Conservation (phyloP, 2,888 invertebrate genomes). For the Harpagoxenus sublaevis region DNA sequence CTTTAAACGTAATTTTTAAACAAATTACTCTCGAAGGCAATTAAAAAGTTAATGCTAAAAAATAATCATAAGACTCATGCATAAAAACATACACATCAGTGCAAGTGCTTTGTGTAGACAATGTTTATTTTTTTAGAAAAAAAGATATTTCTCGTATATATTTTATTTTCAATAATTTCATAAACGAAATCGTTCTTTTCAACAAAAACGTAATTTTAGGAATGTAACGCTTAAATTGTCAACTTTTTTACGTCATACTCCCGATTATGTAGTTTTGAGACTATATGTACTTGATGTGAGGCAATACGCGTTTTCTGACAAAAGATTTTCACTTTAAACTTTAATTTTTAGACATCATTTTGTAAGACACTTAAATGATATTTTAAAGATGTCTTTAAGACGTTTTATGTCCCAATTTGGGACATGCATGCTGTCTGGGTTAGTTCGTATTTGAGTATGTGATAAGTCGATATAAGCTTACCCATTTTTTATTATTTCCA, state of each 20-base stretch:
- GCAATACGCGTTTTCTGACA: neutral
- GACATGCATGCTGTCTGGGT: neutral
- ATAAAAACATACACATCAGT: neutral
- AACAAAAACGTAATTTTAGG: neutral
- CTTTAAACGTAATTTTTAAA: neutral
- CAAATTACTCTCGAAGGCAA: neutral
- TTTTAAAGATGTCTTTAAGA: no score
- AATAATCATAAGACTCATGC: neutral
- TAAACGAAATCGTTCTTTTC: neutral
- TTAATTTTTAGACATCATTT: neutral
- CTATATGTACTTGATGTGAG: neutral
- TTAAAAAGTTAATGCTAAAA: neutral
- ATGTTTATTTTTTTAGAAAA: neutral
- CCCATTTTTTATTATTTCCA: constrained; percentile 84
- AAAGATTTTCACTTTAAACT: neutral
- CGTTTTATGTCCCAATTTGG: no score
- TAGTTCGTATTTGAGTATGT: neutral
- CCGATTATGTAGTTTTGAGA: neutral
- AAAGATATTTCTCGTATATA: neutral
- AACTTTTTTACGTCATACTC: neutral
- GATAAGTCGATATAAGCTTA: constrained; percentile 55
- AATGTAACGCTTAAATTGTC: neutral
- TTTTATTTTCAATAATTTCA: neutral
- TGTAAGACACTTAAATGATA: no score
- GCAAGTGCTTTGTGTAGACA: neutral